phyloP scores from a whole-genome alignment of 2,888 invertebrate species.

The Mesorhabditis belari region DNA sequence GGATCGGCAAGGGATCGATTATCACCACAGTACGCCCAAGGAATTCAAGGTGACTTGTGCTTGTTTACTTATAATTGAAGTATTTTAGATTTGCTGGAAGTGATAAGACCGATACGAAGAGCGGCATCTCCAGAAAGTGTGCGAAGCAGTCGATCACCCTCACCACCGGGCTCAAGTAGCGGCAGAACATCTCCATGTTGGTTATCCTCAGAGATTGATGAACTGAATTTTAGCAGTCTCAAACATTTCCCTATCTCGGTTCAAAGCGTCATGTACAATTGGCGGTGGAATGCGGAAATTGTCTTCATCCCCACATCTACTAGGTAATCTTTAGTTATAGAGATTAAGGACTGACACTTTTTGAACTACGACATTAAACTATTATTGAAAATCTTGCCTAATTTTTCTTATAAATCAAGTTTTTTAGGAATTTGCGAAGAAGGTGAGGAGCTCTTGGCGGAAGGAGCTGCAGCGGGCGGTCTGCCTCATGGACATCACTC shows the following conservation, averaged over 20 bases:
- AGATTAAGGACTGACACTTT: not conserved
- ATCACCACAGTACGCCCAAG: slow-evolving; percentile 32
- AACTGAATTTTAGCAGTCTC: slow-evolving; percentile 17
- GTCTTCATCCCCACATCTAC: slow-evolving; percentile 49
- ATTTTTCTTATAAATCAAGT: not conserved
- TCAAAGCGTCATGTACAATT: slow-evolving; percentile 36
- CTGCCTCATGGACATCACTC: slow-evolving; percentile 13
- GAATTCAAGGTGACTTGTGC: not conserved
- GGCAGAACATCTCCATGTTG: slow-evolving; percentile 33
- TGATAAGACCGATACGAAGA: slow-evolving; percentile 19
- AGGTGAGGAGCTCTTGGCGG: slow-evolving; percentile 25
- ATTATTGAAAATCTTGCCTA: not conserved
- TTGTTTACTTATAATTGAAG: too few relatives aligned
- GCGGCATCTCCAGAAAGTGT: slow-evolving; percentile 48
- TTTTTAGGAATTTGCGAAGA: slow-evolving; percentile 39
- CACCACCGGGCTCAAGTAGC: slow-evolving; percentile 43
- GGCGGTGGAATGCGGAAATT: slow-evolving; percentile 49
- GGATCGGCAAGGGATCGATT: slow-evolving; percentile 40
- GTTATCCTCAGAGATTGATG: not conserved
- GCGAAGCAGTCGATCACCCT: slow-evolving; percentile 46
- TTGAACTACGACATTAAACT: not conserved
- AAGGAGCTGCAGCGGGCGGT: not conserved
- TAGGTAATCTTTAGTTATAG: not conserved
- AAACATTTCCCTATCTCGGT: slow-evolving; percentile 29
- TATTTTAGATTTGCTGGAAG: not conserved